Conservation (phyloP, 1,140 invertebrate genomes). For the Linepithema humile region DNA sequence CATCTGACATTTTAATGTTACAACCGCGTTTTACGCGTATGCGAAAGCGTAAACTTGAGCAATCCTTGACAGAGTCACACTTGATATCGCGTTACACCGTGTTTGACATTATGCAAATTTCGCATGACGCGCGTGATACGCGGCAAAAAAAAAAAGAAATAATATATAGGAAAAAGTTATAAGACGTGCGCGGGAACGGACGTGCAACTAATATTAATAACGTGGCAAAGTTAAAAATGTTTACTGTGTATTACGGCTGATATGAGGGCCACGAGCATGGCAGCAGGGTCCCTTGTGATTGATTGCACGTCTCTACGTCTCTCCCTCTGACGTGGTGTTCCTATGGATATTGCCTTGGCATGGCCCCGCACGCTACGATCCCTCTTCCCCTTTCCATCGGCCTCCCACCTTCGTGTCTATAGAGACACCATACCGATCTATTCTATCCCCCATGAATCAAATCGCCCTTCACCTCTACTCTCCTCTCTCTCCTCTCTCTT, state of each 20-base stretch:
- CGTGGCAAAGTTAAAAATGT: conserved; percentile 85
- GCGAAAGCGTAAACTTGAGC: conserved; percentile 7
- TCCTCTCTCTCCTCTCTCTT: conserved; percentile 7
- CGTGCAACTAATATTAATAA: conserved; percentile 84
- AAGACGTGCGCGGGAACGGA: conserved; percentile 4
- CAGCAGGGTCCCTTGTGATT: conserved; percentile 82
- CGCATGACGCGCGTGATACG: not conserved
- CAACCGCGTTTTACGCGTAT: not conserved
- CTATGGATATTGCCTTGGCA: conserved; percentile 82
- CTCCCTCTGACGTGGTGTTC: conserved; percentile 80
- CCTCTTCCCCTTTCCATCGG: too few species aligned
- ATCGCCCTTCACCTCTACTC: conserved; percentile 44
- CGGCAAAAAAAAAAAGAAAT: not conserved
- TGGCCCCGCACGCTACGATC: conserved; percentile 68
- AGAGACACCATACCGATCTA: conserved; percentile 71
- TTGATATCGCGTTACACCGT: not conserved
- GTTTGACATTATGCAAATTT: conserved; percentile 14
- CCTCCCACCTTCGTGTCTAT: conserved; percentile 51
- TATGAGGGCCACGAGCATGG: conserved; percentile 83
- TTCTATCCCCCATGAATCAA: conserved; percentile 69
- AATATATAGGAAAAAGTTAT: conserved; percentile 54
- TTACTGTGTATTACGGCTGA: conserved; percentile 83
- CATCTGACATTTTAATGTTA: conserved; percentile 41
- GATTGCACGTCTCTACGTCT: conserved; percentile 81
- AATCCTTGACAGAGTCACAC: conserved; percentile 16